Conservation (phyloP, 2,797 vertebrate genomes). For the Aphelocoma californica region DNA sequence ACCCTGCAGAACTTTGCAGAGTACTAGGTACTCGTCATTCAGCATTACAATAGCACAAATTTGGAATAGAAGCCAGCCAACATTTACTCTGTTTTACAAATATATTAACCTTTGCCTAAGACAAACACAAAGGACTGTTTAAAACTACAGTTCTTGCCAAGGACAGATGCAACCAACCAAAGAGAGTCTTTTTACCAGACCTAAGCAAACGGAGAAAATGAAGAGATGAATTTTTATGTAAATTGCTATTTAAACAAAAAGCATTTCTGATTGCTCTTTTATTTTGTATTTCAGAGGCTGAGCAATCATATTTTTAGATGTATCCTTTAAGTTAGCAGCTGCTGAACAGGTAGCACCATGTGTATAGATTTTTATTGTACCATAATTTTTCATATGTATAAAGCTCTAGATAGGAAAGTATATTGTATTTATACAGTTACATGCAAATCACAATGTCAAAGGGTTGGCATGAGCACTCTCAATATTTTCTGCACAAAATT, state of each 20-base stretch:
- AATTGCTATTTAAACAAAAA: constrained; percentile 75
- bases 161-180: constrained; percentile 43
- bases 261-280: constrained; percentile 66
- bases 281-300: constrained; percentile 66
- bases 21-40: constrained; percentile 27
- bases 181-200: constrained; percentile 38
- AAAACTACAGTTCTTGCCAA: constrained; percentile 63
- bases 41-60: constrained; percentile 26
- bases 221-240: constrained; percentile 74
- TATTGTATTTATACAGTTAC: constrained; percentile 61
- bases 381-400: constrained; percentile 68
- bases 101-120: constrained; percentile 10
- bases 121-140: constrained; percentile 50
- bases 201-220: constrained; percentile 62
- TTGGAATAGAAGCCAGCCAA: constrained; percentile 26
- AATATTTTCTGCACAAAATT: constrained; percentile 29
- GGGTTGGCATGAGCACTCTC: constrained; percentile 5
- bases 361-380: constrained; percentile 71
- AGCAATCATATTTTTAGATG: constrained; percentile 65
- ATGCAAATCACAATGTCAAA: constrained; percentile 26
- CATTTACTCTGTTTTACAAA: constrained; percentile 40
- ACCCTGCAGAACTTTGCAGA: constrained; percentile 30
- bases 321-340: constrained; percentile 47
- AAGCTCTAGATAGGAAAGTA: constrained; percentile 53
- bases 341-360: constrained; percentile 41